Percentiles rank a stretch among this genome's conserved stretches.
Conservation (phyloP, 2,797 vertebrate species). For the Sarcophilus harrisii region DNA sequence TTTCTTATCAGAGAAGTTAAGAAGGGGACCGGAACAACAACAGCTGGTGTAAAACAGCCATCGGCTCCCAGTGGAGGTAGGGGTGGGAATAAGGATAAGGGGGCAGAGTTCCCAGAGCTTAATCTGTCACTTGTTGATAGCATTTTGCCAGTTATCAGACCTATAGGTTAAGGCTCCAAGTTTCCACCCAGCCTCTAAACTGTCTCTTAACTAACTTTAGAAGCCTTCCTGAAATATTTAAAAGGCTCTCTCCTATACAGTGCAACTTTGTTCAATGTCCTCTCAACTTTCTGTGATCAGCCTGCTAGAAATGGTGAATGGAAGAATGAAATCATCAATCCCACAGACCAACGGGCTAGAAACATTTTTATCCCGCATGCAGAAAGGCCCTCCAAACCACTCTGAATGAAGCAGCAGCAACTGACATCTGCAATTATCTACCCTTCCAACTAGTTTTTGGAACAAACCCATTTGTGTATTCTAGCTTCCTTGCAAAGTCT, state of each 20-base stretch:
- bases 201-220: conserved; percentile 31
- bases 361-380: background rate
- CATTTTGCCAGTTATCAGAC: background rate
- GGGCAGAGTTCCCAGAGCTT: background rate
- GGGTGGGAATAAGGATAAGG: background rate
- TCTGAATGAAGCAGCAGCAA: background rate
- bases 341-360: conserved; percentile 3
- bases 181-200: conserved; percentile 13
- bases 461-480: conserved; percentile 13
- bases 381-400: background rate
- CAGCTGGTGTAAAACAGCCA: background rate
- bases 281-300: conserved; percentile 51
- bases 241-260: conserved; percentile 44
- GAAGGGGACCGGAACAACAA: background rate
- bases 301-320: conserved; percentile 34
- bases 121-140: background rate
- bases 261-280: background rate
- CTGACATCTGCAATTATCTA: conserved; percentile 33
- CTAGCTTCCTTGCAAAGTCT: conserved; percentile 13
- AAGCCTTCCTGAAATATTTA: conserved; percentile 72
- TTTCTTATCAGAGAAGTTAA: background rate
- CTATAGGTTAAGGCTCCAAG: background rate
- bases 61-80: background rate
- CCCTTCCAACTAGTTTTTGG: conserved; percentile 18
- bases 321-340: conserved; percentile 46